Percentiles rank a stretch among this genome's conserved stretches.
Conservation (phyloP, 2,797 vertebrate species). For the Chromis chromis region DNA sequence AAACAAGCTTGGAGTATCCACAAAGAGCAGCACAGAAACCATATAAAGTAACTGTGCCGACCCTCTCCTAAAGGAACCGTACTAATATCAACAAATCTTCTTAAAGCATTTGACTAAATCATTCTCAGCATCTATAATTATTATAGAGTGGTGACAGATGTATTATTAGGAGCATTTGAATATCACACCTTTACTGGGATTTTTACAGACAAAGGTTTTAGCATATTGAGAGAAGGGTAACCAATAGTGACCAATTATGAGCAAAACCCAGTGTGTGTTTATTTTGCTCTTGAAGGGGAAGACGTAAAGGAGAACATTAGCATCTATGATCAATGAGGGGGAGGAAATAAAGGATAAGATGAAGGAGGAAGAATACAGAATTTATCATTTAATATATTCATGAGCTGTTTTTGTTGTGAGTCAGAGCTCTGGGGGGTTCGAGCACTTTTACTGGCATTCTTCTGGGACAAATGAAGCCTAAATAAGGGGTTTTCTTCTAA, state of each 20-base stretch:
- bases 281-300: slow-evolving; percentile 28
- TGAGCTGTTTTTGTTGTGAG: slow-evolving; percentile 43
- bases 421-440: slow-evolving; percentile 49
- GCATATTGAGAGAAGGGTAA: slow-evolving; percentile 4
- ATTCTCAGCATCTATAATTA: slow-evolving; percentile 14
- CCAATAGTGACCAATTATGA: slow-evolving; percentile 22
- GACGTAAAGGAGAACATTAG: slow-evolving; percentile 5
- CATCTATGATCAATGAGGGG: neutral
- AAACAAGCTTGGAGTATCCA: slow-evolving; percentile 5
- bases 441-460: slow-evolving; percentile 59
- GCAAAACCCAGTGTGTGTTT: slow-evolving; percentile 8
- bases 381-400: slow-evolving; percentile 52
- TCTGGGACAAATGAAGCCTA: slow-evolving; percentile 63
- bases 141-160: slow-evolving; percentile 20
- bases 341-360: slow-evolving; percentile 12
- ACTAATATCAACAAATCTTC: slow-evolving; percentile 7
- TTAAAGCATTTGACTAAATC: slow-evolving; percentile 5
- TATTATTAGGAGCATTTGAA: slow-evolving; percentile 34
- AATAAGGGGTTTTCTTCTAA: slow-evolving; percentile 50
- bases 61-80: neutral
- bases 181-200: slow-evolving; percentile 37
- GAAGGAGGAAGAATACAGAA: neutral
- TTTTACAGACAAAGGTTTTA: slow-evolving; percentile 17
- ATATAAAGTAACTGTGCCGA: neutral
- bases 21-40: slow-evolving; percentile 7